Evolutionary conservation across 2,888 invertebrate genomes (phyloP), one percentile per base, ranked within the genome.

Genomic region (Catonia carolina): DNA sequence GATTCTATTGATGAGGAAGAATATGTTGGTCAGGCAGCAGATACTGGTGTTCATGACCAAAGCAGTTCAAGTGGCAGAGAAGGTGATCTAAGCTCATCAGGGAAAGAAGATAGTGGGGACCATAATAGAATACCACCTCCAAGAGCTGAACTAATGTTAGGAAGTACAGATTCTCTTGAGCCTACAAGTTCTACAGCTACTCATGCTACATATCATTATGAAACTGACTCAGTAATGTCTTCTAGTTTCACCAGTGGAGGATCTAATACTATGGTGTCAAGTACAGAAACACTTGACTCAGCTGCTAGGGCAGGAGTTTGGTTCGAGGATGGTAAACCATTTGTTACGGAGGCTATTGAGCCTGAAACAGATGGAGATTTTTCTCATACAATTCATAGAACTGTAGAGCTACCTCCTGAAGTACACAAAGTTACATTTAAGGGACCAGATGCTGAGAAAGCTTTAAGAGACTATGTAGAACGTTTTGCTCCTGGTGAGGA

Each of bases 171-270:
- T 63, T 86, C 85, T 63, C 69, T 87, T 53, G 89, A 89, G 67
- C 84, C 83, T 2, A 85, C 87, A 7, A 88, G 87, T 64, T 86
- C 88, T 0, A 83, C 84, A 45, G 88, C 86, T 0, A 89, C 89
- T 1, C 82, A 89, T 65, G 89, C 89, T 10, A 89, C 89, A 1
- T 88, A 86, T 68, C 88, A 88, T 69, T 87, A 85, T 63, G 89
- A 89, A 71, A 85, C 85, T 0, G 89, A 89, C 68, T 90, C 89
- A 0, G 82, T 88, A 36, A 88, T 89, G 84, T 89, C 89, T 1
- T 88, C 89, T 53, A 89, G 89, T 71, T 81, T 89, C 53, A 89
- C 89, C 17, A 89, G 89, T 71, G 82, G 80, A 62, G 89, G 88
- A 63, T 89, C 89, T 56, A 89, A 88, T 71, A 89, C 89, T 12